Percentiles rank a stretch among this genome's conserved stretches.
These are phyloP conservation scores for Apostichopus parvimensis DNA, from an alignment of 35 echinoderm and acorn worm genomes.

Conservation along the genomic window DNA sequence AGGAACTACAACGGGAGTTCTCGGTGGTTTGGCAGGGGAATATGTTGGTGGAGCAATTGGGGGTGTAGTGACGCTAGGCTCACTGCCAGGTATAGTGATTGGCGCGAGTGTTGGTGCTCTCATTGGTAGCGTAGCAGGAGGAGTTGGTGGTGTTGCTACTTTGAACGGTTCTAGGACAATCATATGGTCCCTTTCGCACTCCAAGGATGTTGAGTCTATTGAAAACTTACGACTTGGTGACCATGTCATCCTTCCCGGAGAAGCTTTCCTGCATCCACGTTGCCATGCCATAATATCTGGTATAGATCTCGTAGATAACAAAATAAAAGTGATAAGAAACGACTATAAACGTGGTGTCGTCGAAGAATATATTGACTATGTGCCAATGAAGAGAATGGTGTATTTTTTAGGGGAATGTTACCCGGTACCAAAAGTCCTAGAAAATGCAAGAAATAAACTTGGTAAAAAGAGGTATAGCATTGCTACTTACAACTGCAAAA, in stretches of 20 bases:
- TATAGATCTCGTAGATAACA: not conserved
- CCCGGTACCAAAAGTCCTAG: not conserved
- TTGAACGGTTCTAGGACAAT: not conserved
- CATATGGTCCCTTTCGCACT: not conserved
- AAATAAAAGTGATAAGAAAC: conserved; percentile 1
- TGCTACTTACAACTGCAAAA: conserved; percentile 24
- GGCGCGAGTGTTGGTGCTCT: not conserved
- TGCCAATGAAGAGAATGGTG: not conserved
- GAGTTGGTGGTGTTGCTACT: not conserved
- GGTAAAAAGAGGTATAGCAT: conserved; percentile 4
- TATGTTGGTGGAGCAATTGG: not conserved
- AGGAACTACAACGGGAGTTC: not conserved
- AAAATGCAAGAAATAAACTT: not conserved
- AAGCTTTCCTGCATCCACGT: not conserved
- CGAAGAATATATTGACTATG: not conserved
- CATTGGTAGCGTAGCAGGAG: conserved; percentile 21
- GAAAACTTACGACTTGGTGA: not conserved
- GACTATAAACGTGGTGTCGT: not conserved
- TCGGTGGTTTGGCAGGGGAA: not conserved
- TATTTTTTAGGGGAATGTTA: not conserved
- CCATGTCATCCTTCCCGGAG: conserved; percentile 17
- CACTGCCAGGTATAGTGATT: not conserved
- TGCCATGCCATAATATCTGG: conserved; percentile 33
- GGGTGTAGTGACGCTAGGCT: not conserved
- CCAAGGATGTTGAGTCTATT: not conserved